Conservation (phyloP, 1,140 invertebrate genomes). For the Frieseomelitta varia region DNA sequence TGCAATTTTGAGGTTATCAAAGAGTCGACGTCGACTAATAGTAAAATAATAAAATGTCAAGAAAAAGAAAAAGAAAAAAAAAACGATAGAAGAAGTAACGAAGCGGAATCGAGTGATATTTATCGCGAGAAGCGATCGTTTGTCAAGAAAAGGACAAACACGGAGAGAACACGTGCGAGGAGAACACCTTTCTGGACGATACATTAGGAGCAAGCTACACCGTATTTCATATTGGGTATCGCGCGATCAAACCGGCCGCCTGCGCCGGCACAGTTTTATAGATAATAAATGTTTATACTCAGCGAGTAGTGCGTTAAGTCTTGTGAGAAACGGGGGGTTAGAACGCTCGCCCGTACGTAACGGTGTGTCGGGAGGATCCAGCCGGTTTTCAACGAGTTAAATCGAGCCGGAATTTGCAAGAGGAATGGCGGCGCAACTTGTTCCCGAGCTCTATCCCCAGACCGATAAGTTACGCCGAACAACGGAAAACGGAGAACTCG, state of each 20-base stretch:
- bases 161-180: not conserved
- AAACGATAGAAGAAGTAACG: no score
- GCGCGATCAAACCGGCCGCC: not conserved
- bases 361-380: not conserved
- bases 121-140: not conserved
- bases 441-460: fast-evolving
- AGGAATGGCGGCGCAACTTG: not conserved
- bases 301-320: not conserved
- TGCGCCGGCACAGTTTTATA: not conserved
- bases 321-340: not conserved
- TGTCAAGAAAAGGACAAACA: constrained; percentile 2
- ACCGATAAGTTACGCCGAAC: not conserved
- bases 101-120: not conserved
- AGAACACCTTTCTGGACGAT: constrained; percentile 3
- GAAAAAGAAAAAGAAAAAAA: no score
- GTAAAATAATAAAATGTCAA: no score
- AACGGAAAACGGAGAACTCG: not conserved
- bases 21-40: no score
- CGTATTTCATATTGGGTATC: constrained; percentile 15
- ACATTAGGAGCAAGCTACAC: not conserved
- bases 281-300: constrained; percentile 29
- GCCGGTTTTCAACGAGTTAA: not conserved
- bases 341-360: constrained; percentile 1
- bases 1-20: no score
- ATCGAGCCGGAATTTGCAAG: not conserved